These are phyloP conservation scores for Daboia siamensis DNA, from an alignment of 2,113 vertebrate genomes.

Conservation along the genomic window DNA sequence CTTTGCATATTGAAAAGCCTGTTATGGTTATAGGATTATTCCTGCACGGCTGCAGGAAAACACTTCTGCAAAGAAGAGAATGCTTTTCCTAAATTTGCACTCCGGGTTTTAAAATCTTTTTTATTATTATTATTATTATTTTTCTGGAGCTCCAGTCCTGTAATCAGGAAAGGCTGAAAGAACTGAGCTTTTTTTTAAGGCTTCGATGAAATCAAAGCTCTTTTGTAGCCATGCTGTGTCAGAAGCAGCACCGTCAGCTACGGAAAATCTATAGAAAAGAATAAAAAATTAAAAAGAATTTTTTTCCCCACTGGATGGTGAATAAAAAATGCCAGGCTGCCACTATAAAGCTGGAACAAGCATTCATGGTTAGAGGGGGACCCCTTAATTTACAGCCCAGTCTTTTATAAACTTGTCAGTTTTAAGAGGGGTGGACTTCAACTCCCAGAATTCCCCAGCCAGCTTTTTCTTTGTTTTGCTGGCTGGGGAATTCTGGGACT, in stretches of 20 bases:
- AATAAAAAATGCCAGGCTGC: background rate
- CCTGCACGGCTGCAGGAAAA: background rate
- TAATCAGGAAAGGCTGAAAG: background rate
- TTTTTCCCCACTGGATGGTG: background rate
- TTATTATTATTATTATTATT: background rate
- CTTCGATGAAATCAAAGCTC: background rate
- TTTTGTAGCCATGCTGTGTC: background rate
- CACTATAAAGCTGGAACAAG: background rate
- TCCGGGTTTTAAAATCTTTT: background rate
- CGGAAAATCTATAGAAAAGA: background rate
- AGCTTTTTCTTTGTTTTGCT: background rate
- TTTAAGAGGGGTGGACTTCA: background rate
- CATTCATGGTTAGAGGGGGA: background rate
- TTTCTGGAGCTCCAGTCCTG: background rate
- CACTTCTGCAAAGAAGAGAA: background rate
- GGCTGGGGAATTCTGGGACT: too few species aligned
- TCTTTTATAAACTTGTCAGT: background rate
- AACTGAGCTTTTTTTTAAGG: background rate
- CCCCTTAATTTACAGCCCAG: background rate
- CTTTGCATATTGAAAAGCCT: background rate
- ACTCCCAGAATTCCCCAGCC: background rate
- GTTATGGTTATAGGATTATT: background rate
- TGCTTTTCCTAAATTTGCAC: background rate
- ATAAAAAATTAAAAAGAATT: too few species aligned
- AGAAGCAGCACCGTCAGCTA: background rate